These are phyloP conservation scores for Tetramorium alpestre DNA, from an alignment of 1,140 invertebrate species.

Conservation along the genomic window DNA sequence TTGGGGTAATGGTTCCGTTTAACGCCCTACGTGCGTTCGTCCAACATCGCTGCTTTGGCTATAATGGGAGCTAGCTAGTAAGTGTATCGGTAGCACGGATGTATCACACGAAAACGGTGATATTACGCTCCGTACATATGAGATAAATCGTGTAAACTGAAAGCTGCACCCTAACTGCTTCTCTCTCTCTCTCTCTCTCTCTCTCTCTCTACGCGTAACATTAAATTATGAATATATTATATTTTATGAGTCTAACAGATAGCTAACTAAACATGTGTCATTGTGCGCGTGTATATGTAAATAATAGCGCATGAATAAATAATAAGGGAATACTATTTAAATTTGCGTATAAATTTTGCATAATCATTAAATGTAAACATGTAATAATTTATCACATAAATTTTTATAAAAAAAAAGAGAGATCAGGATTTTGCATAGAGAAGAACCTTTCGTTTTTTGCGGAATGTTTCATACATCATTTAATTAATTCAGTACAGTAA, in stretches of 20 bases:
- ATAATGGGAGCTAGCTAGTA: slow-evolving; percentile 62
- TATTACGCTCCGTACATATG: slow-evolving; percentile 25
- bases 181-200: not conserved
- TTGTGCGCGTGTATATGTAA: not conserved
- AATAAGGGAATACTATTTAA: slow-evolving; percentile 12
- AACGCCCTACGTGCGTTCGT: slow-evolving; percentile 70
- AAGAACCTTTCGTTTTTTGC: not conserved
- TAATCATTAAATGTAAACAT: slow-evolving; percentile 1
- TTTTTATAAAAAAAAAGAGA: not conserved
- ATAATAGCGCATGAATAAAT: slow-evolving; percentile 18
- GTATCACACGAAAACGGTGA: slow-evolving; percentile 54
- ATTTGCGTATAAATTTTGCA: slow-evolving; percentile 10
- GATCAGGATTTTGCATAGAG: not conserved
- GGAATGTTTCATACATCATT: not conserved
- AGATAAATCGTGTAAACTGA: slow-evolving; percentile 53
- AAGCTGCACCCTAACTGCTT: slow-evolving; percentile 28
- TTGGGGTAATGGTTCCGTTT: slow-evolving; percentile 75
- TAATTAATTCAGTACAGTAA: not conserved
- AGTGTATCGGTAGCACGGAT: slow-evolving; percentile 63
- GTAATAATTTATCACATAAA: not conserved
- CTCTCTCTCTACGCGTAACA: not conserved
- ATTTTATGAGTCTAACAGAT: slow-evolving; percentile 4
- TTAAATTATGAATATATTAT: slow-evolving; percentile 36
- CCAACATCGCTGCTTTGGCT: slow-evolving; percentile 60
- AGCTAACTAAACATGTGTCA: not conserved